phyloP scores from a whole-genome alignment of 2,888 invertebrate genomes.

The Eulithis testata region DNA sequence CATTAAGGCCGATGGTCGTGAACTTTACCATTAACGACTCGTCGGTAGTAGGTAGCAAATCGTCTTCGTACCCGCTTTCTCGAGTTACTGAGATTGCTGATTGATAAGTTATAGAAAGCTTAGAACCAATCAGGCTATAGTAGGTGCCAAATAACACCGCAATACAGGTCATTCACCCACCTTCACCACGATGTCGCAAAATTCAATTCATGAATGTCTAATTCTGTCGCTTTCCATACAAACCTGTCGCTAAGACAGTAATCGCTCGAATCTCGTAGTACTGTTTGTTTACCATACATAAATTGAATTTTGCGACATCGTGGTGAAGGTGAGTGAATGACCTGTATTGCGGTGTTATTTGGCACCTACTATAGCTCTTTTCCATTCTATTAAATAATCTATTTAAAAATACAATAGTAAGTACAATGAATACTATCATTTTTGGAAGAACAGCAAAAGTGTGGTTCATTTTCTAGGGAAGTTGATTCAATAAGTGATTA shows the following conservation, averaged over 20 bases:
- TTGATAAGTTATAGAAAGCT: slow-evolving; percentile 32
- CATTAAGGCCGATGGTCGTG: slow-evolving; percentile 26
- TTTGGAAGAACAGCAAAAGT: slow-evolving; percentile 11
- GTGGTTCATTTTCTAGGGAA: slow-evolving; percentile 14
- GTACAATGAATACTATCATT: neutral
- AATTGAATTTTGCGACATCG: no score
- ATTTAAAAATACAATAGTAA: neutral
- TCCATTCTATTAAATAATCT: slow-evolving; percentile 4
- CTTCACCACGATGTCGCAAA: no score
- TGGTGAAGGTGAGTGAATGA: no score
- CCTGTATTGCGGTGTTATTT: no score
- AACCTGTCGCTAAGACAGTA: no score
- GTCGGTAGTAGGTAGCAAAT: slow-evolving; percentile 22
- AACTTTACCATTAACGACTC: slow-evolving; percentile 27
- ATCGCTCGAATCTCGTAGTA: no score
- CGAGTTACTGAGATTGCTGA: slow-evolving; percentile 25
- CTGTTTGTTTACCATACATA: no score
- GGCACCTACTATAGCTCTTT: no score
- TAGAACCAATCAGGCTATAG: neutral
- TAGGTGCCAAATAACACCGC: no score
- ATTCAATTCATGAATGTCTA: no score
- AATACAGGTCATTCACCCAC: no score
- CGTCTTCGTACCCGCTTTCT: slow-evolving; percentile 31
- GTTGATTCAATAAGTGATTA: slow-evolving; percentile 18
- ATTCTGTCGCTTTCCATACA: no score